Evolutionary conservation across 1,140 invertebrate species (phyloP), one percentile per base, ranked within the genome.

Genomic region (Andrena cerasifolii): DNA sequence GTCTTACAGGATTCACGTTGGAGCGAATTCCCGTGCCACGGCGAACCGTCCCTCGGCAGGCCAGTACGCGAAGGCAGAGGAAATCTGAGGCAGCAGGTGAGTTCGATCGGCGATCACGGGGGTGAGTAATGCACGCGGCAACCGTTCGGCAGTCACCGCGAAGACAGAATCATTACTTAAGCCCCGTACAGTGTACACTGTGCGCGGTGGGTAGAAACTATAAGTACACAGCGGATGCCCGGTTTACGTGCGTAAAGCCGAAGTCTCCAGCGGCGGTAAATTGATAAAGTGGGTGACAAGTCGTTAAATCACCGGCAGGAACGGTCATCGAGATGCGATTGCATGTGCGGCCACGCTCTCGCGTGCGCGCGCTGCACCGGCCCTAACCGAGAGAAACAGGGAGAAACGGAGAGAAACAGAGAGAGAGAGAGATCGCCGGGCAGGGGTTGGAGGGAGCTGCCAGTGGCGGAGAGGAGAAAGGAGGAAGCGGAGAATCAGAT

Each of bases 211-310:
- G 74, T 78, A 82, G 68, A 71, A 63, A 56, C 33, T 63, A 53
- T 54, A 61, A 58, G 75, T 66, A 75, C 70, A 67, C 67, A 45
- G 4, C 47, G 67, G 76, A 73, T 58, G 74, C 47, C 24, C 68
- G 54, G 59, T 84, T 81, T 59, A 56, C 73, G 80, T 77, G 74
- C 77, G 56, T 84, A 76, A 78, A 73, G 47, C 63, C 58, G 62
- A 51, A 68, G 78, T 78, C 70, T 83, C 82, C 73, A 80, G 51
- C 82, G 83, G 78, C 74, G 88, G 86, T 81, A 87, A 91, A 91
- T 90, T 91, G 89, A 92, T 90, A 90, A 90, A 90, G 88, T 89
- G 78, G 87, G 84, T 89, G 91, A 92, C 91, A 92, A 91, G 87
- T 90, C 88, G 88, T 90, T 91, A 91, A 92, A 91, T 91, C 89